These are phyloP conservation scores for Plebejus melissa DNA, from an alignment of 2,888 invertebrate species.

Conservation along the genomic window DNA sequence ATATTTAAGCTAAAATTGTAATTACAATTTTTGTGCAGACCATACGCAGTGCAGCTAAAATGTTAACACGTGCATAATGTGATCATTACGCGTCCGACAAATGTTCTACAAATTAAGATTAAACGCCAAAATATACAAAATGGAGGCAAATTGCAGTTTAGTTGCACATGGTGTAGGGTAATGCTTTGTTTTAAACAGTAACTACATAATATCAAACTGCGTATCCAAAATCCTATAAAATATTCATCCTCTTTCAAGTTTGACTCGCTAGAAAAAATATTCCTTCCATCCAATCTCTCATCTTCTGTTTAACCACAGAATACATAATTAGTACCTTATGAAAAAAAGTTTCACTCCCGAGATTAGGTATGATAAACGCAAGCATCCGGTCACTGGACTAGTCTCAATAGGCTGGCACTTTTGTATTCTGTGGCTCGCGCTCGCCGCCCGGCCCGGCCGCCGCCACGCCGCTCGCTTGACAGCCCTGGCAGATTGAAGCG, in stretches of 20 bases:
- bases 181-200: slow-evolving; percentile 4
- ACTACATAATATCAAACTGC: background rate
- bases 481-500: too few relatives aligned
- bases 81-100: slow-evolving; percentile 33
- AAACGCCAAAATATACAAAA: slow-evolving; percentile 27
- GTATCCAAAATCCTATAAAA: background rate
- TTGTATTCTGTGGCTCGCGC: too few relatives aligned
- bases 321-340: too few relatives aligned
- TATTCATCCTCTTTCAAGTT: background rate
- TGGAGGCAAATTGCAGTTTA: slow-evolving; percentile 9
- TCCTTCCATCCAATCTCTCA: background rate
- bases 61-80: slow-evolving; percentile 38
- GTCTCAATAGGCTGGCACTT: too few relatives aligned
- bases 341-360: too few relatives aligned
- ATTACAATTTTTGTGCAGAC: background rate
- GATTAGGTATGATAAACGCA: too few relatives aligned
- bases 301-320: background rate
- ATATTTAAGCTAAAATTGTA: background rate
- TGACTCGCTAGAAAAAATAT: background rate
- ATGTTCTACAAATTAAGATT: slow-evolving; percentile 36
- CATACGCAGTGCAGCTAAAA: slow-evolving; percentile 36
- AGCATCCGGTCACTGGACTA: too few relatives aligned
- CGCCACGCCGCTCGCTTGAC: too few relatives aligned
- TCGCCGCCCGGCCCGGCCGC: too few relatives aligned
- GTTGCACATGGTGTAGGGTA: background rate